A percentile compares a stretch with the other conserved stretches of the same genome.
Conservation (phyloP, 64 coral and sea anemone species). For the Platygyra sinensis region DNA sequence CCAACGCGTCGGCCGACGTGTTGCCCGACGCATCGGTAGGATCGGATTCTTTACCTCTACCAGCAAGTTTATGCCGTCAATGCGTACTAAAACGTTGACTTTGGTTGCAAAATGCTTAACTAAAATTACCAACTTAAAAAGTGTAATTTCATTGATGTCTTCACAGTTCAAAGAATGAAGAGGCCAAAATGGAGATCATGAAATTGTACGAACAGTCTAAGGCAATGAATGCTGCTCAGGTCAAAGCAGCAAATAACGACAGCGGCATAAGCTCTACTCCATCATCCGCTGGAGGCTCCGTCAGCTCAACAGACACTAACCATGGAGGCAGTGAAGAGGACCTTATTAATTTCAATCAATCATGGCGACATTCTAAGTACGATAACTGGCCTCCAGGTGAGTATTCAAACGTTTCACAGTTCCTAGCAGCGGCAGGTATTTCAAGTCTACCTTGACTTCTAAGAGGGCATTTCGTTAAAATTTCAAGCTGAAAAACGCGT, state of each 20-base stretch:
- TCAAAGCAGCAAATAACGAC: slow-evolving; percentile 61
- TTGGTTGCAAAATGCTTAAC: too few relatives aligned
- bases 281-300: slow-evolving; percentile 85
- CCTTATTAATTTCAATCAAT: slow-evolving; percentile 67
- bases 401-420: not conserved
- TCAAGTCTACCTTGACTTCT: too few relatives aligned
- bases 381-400: slow-evolving; percentile 45
- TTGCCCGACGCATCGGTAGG: too few relatives aligned
- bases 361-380: slow-evolving; percentile 33
- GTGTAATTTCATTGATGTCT: not conserved
- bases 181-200: slow-evolving; percentile 68
- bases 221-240: slow-evolving; percentile 41
- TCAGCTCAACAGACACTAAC: slow-evolving; percentile 95
- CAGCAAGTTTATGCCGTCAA: too few relatives aligned
- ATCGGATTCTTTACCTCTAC: too few relatives aligned
- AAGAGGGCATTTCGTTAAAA: too few relatives aligned
- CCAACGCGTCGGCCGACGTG: too few relatives aligned
- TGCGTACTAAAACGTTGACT: too few relatives aligned
- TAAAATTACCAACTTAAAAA: too few relatives aligned
- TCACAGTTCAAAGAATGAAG: slow-evolving; percentile 38
- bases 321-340: slow-evolving; percentile 92
- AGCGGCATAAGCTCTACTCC: slow-evolving; percentile 90
- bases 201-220: slow-evolving; percentile 78
- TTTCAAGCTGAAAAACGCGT: too few relatives aligned
- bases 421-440: too few relatives aligned